These are phyloP conservation scores for Philopedon plagiatum DNA, from an alignment of 2,888 invertebrate genomes.

Conservation along the genomic window DNA sequence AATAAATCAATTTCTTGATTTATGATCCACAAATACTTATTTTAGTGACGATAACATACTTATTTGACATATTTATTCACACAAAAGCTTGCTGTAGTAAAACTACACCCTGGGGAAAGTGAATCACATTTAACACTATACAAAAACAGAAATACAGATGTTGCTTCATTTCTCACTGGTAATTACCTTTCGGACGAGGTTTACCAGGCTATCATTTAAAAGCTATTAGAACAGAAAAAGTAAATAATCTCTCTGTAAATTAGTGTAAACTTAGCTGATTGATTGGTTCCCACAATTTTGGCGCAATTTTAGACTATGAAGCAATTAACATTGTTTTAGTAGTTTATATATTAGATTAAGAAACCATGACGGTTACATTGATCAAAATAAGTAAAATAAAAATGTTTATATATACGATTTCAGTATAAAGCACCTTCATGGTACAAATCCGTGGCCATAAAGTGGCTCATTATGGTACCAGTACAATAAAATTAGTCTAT, in stretches of 20 bases:
- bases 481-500: too few species aligned
- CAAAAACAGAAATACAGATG: neutral
- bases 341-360: neutral
- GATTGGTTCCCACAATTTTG: neutral
- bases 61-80: too few species aligned
- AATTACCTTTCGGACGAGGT: constrained; percentile 13
- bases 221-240: constrained; percentile 31
- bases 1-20: too few species aligned
- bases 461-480: too few species aligned
- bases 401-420: too few species aligned
- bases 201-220: constrained; percentile 23
- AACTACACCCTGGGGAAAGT: neutral
- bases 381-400: too few species aligned
- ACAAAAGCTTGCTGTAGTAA: too few species aligned
- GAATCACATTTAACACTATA: neutral
- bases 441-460: too few species aligned
- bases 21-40: too few species aligned
- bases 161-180: constrained; percentile 23
- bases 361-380: too few species aligned
- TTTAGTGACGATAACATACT: too few species aligned
- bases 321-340: neutral
- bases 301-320: neutral
- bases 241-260: neutral
- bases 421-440: too few species aligned
- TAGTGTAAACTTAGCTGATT: constrained; percentile 20